Conservation (phyloP, 2,888 invertebrate species). For the Chydorus sphaericus region DNA sequence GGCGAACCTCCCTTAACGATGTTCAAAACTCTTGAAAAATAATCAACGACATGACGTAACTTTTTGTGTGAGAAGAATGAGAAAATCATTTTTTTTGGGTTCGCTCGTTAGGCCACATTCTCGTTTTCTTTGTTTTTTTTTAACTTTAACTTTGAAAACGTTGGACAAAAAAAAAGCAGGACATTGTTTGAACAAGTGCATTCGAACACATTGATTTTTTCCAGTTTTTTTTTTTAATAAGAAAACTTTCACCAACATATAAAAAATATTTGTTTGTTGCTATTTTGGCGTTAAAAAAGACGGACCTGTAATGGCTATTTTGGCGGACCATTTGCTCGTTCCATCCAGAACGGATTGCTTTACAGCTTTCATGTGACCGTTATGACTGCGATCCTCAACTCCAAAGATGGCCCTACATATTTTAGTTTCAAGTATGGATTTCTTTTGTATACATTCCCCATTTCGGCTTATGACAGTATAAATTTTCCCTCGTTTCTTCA, state of each 20-base stretch:
- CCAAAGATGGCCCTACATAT: constrained; percentile 42
- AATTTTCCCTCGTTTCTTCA: too few species aligned
- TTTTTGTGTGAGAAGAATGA: too few species aligned
- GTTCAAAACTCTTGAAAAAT: too few species aligned
- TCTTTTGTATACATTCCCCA: background rate
- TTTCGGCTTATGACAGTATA: too few species aligned
- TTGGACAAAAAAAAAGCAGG: too few species aligned
- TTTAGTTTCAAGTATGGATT: background rate
- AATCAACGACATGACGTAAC: too few species aligned
- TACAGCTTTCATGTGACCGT: constrained; percentile 92
- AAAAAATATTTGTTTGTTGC: background rate
- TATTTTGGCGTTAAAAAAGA: constrained; percentile 24
- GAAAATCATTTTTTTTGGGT: too few species aligned
- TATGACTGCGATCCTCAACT: constrained; percentile 85
- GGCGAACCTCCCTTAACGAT: too few species aligned
- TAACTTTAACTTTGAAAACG: background rate
- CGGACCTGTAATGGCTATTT: constrained; percentile 99
- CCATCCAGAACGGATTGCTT: constrained; percentile 98
- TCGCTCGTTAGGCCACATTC: too few species aligned
- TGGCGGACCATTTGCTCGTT: constrained; percentile 99
- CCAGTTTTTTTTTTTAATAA: background rate
- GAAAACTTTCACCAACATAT: background rate
- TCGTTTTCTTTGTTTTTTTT: too few species aligned
- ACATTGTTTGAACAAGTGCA: background rate
- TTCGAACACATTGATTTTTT: background rate